phyloP scores from a whole-genome alignment of 2,888 invertebrate species.

The Spilarctia lutea region DNA sequence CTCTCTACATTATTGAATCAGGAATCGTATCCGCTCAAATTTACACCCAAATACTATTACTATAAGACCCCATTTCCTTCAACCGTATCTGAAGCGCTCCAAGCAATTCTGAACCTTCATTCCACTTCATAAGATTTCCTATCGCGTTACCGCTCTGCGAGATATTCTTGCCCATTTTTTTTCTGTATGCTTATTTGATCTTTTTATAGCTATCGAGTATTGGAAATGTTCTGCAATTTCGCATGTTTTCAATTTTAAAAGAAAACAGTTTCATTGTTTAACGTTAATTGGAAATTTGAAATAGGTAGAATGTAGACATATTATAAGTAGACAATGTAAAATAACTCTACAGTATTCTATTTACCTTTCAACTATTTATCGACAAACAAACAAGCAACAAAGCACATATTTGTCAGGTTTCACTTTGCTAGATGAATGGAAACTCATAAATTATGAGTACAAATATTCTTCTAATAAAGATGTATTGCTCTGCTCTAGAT shows the following conservation, averaged over 20 bases:
- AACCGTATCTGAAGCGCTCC: constrained; percentile 24
- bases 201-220: constrained; percentile 53
- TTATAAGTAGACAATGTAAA: neutral
- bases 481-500: no score
- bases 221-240: constrained; percentile 46
- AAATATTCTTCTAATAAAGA: no score
- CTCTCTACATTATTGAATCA: constrained; percentile 62
- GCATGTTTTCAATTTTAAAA: constrained; percentile 46
- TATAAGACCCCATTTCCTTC: constrained; percentile 56
- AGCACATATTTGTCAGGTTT: neutral
- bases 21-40: constrained; percentile 44
- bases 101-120: constrained; percentile 46
- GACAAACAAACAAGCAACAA: no score
- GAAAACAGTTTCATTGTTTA: constrained; percentile 44
- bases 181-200: constrained; percentile 54
- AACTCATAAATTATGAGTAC: neutral
- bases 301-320: constrained; percentile 13
- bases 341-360: neutral
- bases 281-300: constrained; percentile 22
- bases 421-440: neutral
- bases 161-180: constrained; percentile 37
- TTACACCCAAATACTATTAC: constrained; percentile 49
- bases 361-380: neutral
- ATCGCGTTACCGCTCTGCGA: constrained; percentile 38
- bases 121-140: constrained; percentile 44